Evolutionary conservation across 2,888 invertebrate genomes (phyloP), one percentile per base, ranked within the genome.

Genomic region (Ennomos fuscantarius): DNA sequence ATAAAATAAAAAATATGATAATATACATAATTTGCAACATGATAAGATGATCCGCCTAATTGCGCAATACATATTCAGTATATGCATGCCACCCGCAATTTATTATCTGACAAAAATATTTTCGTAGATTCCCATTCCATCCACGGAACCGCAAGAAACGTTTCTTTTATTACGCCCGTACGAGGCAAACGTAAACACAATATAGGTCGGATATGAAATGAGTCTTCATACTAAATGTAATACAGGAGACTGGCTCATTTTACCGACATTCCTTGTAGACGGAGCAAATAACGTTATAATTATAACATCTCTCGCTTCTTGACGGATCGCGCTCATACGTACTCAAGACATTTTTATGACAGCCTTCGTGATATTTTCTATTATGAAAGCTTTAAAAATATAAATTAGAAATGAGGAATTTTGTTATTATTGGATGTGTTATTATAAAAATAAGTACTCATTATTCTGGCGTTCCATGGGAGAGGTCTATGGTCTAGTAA

Each of bases 221-320:
- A 55, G 62, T 49, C 48, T 58, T 58, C 58, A 33, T 49, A 37
- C 45, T 49, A 76, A 79, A 77, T 70, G 72, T 79, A 71, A 78
- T 79, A 74, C 74, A 62, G 65, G 70, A 73, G 66, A 65, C 65
- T 64, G 66, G 56, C 69, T 79, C 77, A 79, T 82, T 79, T 80
- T 78, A 75, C 70, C 70, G 62, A 70, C 69, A 69, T 58, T 66
- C 61, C 62, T 63, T 58, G 59, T 52, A 60, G 61, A 61, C 56
- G 65, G 63, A 66, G 79, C 75, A 82, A 82, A 82, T 79, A 82
- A 77, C 73, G 75, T 74, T 76, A 75, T 82, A 81, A 80, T 81
- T 81, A 79, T 78, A 76, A 77, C 78, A 73, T 79, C 69, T 76
- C 76, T 74, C 71, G 68, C 55, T 56, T 68, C 64, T 66, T 63